phyloP scores from a whole-genome alignment of 2,113 vertebrate species.

The Sorex fumeus region DNA sequence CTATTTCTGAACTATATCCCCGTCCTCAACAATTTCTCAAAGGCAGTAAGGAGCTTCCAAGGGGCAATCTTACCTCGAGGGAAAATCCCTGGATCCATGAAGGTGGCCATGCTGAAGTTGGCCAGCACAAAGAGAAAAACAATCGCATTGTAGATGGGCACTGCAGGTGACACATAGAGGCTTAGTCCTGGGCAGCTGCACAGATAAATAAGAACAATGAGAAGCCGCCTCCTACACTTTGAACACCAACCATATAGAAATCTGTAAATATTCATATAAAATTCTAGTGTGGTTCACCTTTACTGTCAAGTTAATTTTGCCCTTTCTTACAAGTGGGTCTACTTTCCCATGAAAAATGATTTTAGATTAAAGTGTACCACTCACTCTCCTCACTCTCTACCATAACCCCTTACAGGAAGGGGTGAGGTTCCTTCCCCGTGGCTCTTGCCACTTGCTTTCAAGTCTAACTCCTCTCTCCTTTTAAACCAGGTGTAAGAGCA shows the following conservation, averaged over 20 bases:
- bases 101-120: conserved; percentile 99
- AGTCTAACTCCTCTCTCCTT: neutral
- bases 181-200: conserved; percentile 96
- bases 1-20: too few species aligned
- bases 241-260: neutral
- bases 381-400: neutral
- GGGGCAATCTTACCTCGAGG: conserved; percentile 93
- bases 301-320: neutral
- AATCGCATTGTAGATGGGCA: conserved; percentile 94
- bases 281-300: neutral
- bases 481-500: conserved; percentile 42
- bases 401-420: neutral
- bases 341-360: neutral
- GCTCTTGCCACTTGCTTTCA: neutral
- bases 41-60: neutral
- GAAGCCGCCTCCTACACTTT: neutral
- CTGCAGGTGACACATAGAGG: conserved; percentile 92
- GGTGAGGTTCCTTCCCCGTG: neutral
- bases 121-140: conserved; percentile 98
- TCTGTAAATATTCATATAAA: neutral
- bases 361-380: conserved; percentile 27
- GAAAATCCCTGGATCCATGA: conserved; percentile 99
- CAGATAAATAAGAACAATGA: conserved; percentile 67
- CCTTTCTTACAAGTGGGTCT: neutral
- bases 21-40: conserved; percentile 24